Percentiles rank a stretch among this genome's conserved stretches.
Conservation (phyloP, 2,113 vertebrate genomes). For the Sinocyclocheilus rhinocerous region DNA sequence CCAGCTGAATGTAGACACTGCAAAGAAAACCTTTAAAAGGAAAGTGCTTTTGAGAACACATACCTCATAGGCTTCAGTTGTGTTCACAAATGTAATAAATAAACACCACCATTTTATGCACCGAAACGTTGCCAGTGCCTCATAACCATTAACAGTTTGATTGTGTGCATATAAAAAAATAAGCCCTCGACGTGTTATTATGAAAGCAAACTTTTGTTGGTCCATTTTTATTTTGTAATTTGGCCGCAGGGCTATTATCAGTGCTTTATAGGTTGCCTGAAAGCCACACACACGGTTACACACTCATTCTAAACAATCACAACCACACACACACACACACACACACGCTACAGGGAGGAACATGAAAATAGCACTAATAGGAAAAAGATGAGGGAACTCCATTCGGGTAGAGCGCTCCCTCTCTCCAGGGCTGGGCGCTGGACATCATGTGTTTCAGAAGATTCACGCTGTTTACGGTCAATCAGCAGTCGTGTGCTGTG, state of each 20-base stretch:
- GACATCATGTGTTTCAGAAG: constrained; percentile 59
- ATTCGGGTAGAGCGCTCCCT: constrained; percentile 42
- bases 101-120: constrained; percentile 51
- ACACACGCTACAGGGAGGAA: constrained; percentile 64
- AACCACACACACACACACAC: constrained; percentile 61
- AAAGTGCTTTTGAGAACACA: constrained; percentile 31
- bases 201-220: constrained; percentile 38
- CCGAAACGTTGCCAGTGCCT: constrained; percentile 51
- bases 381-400: constrained; percentile 74
- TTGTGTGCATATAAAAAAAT: constrained; percentile 49
- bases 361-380: constrained; percentile 73
- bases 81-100: constrained; percentile 56
- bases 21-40: constrained; percentile 47
- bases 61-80: constrained; percentile 41
- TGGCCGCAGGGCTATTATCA: constrained; percentile 46
- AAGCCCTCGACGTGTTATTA: constrained; percentile 29
- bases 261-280: constrained; percentile 51
- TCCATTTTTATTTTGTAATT: constrained; percentile 47
- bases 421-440: constrained; percentile 39
- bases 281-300: constrained; percentile 48
- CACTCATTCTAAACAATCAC: constrained; percentile 62
- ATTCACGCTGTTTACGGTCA: constrained; percentile 49
- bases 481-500: constrained; percentile 49
- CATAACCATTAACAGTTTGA: constrained; percentile 55
- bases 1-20: constrained; percentile 17